A percentile compares a stretch with the other conserved stretches of the same genome.
Conservation (phyloP, 2,888 invertebrate species). For the Cerastoderma edule region DNA sequence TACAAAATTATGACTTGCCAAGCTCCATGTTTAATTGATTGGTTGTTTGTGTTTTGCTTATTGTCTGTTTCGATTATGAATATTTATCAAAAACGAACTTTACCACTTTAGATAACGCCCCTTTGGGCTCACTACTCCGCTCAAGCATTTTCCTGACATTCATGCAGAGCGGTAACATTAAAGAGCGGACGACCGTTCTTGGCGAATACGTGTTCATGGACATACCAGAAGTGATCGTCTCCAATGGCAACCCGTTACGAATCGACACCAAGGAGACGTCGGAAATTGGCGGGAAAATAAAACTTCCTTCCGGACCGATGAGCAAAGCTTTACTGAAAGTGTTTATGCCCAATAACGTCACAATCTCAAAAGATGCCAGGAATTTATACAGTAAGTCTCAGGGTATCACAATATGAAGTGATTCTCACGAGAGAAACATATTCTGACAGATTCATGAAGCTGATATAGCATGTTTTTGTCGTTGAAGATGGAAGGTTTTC, state of each 20-base stretch:
- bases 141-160: slow-evolving; percentile 13
- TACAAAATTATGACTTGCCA: too few relatives aligned
- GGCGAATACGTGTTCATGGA: slow-evolving; percentile 26
- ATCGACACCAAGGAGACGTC: slow-evolving; percentile 31
- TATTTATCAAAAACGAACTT: background rate
- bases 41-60: background rate
- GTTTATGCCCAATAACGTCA: slow-evolving; percentile 28
- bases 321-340: slow-evolving; percentile 16
- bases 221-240: slow-evolving; percentile 10
- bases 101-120: slow-evolving; percentile 12
- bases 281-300: background rate
- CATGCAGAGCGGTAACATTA: background rate
- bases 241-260: background rate
- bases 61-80: background rate
- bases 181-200: background rate
- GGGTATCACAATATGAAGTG: background rate
- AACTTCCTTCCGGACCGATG: slow-evolving; percentile 24
- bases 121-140: slow-evolving; percentile 22
- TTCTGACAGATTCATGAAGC: too few relatives aligned
- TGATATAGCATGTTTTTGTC: too few relatives aligned
- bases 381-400: slow-evolving; percentile 22
- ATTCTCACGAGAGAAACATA: too few relatives aligned
- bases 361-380: background rate
- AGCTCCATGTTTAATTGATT: too few relatives aligned
- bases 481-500: too few relatives aligned